Evolutionary conservation across 53 echinoderm and acorn worm genomes (phyloP), one percentile per base, ranked within the genome.

Genomic region (Arbacia lixula): DNA sequence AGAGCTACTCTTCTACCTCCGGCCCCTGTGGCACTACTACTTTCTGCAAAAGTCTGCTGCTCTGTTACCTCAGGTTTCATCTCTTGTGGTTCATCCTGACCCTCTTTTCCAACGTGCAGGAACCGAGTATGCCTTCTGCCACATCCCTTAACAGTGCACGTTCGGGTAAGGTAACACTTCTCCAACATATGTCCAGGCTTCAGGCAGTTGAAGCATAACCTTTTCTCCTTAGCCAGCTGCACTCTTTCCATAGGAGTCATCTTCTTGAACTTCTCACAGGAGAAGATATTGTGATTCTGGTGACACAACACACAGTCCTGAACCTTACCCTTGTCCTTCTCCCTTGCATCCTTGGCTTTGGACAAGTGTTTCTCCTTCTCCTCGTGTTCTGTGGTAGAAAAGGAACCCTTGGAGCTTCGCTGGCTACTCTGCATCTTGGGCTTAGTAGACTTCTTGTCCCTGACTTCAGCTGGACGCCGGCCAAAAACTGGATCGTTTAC

Each of bases 181-280:
- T 25, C 10, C 26, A 22, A 1, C 68, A 68, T 68, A 11, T 68
- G 68, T 2, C 68, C 68, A 25, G 24, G 41, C 21, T 9, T 2
- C 11, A 68, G 32, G 68, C 68, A 68, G 68, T 68, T 68, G n/a
- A 68, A 68, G 25, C 68, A 68, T 25, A 68, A 68, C 66, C 21
- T 2, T 5, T 66, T 38, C 37, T 35, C 5, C 22, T 66, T 17
- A 3, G 66, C 66, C 1, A 39, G 6, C 4, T 68, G 5, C 2
- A 68, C 6, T 22, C 68, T 41, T 22, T 68, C 25, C 41, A 20
- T 12, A 6, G 68, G 42, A 2, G 40, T 20, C 68, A 68, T 40
- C 10, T 4, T 12, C 12, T 40, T 68, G 6, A 41, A 68, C 39
- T 6, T 36, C 4, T 37, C 21, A 16, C 66, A 66, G 2, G 16